A percentile compares a stretch with the other conserved stretches of the same genome.
Conservation (phyloP, 2,797 vertebrate species). For the Pseudochaenichthys georgianus region DNA sequence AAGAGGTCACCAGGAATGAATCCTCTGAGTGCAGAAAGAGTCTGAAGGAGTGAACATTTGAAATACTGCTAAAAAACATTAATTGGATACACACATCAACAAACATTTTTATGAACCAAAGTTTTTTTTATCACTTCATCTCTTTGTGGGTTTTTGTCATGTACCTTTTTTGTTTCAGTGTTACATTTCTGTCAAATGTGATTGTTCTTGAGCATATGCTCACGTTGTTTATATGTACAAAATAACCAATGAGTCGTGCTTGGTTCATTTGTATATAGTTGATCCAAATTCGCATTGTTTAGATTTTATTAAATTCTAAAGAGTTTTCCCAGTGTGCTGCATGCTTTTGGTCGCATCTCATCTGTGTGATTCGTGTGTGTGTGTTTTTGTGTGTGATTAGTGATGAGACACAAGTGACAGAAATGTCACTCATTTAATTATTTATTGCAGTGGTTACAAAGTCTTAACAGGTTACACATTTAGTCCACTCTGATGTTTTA, state of each 20-base stretch:
- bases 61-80: background rate
- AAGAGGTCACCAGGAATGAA: background rate
- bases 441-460: background rate
- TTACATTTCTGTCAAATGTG: background rate
- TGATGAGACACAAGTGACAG: background rate
- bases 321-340: constrained; percentile 22
- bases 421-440: background rate
- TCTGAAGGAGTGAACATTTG: constrained; percentile 16
- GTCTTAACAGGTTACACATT: background rate
- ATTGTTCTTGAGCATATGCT: constrained; percentile 37
- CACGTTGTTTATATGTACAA: constrained; percentile 74
- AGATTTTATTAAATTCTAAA: constrained; percentile 64
- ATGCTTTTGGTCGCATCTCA: background rate
- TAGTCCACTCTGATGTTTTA: background rate
- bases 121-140: background rate
- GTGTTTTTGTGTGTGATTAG: background rate
- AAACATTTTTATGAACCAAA: constrained; percentile 13
- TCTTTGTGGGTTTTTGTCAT: constrained; percentile 14
- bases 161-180: background rate
- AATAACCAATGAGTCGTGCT: constrained; percentile 49
- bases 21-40: constrained; percentile 1
- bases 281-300: constrained; percentile 35
- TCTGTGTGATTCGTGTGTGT: background rate
- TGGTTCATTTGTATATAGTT: constrained; percentile 67
- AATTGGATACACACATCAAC: constrained; percentile 13